These are phyloP conservation scores for Drosophila antonietae DNA, from an alignment of 2,888 invertebrate species.

Conservation along the genomic window DNA sequence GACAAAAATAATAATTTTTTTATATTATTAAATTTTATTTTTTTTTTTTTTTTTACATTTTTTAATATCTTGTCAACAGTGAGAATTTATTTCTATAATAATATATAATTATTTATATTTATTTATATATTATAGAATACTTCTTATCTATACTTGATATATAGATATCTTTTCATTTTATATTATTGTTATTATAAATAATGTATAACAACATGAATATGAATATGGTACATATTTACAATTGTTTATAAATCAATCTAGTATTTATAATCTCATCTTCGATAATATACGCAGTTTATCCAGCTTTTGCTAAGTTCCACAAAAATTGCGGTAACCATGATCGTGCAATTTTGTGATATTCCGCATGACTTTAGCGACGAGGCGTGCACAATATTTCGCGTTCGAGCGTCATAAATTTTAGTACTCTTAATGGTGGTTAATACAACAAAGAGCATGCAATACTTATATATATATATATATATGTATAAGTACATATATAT, in stretches of 20 bases:
- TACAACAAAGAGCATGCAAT: constrained; percentile 25
- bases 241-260: neutral
- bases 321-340: constrained; percentile 44
- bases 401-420: constrained; percentile 35
- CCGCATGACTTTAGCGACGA: neutral
- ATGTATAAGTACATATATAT: neutral
- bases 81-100: too few species aligned
- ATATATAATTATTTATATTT: too few species aligned
- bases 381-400: constrained; percentile 1
- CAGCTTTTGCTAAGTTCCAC: neutral
- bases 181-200: neutral
- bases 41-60: too few species aligned
- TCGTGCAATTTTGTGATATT: constrained; percentile 4
- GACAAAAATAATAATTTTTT: too few species aligned
- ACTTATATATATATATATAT: constrained; percentile 3
- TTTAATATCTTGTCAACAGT: too few species aligned
- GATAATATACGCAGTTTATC: neutral
- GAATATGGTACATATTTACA: too few species aligned
- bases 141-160: neutral
- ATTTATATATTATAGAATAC: too few species aligned
- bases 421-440: constrained; percentile 10
- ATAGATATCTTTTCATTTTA: neutral
- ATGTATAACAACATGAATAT: neutral
- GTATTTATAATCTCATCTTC: neutral
- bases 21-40: too few species aligned